Conservation (phyloP, 2,888 invertebrate species). For the Lypha dubia region DNA sequence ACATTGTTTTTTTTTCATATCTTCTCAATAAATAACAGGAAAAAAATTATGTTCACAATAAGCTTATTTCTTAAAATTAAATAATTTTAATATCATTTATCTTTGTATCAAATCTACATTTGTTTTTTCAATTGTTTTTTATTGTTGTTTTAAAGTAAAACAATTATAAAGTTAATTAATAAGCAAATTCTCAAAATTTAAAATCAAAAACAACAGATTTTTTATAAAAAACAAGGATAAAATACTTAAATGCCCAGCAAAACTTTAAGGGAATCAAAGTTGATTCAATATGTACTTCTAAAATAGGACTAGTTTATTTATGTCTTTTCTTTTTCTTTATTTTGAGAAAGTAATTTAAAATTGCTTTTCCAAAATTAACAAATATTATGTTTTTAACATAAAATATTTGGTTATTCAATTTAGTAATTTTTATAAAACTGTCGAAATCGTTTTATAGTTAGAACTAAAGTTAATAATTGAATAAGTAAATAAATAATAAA, state of each 20-base stretch:
- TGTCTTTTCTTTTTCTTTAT: background rate
- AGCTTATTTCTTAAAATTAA: conserved; percentile 46
- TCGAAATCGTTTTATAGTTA: background rate
- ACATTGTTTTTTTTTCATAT: conserved; percentile 43
- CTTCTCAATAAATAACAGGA: conserved; percentile 51
- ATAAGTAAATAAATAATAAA: conserved; percentile 18
- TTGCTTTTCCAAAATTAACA: background rate
- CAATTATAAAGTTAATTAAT: conserved; percentile 17
- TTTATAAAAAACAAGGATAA: conserved; percentile 11
- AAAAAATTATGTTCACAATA: conserved; percentile 45
- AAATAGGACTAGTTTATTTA: background rate
- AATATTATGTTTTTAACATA: background rate
- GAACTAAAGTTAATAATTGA: background rate
- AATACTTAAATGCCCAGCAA: conserved; percentile 20
- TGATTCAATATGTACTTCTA: background rate
- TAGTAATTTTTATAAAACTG: background rate
- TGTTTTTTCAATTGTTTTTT: conserved; percentile 1
- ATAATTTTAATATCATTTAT: conserved; percentile 31
- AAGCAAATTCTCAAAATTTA: conserved; percentile 42
- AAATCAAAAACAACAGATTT: conserved; percentile 40
- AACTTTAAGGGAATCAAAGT: conserved; percentile 1
- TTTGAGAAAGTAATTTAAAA: background rate
- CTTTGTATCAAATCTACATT: conserved; percentile 40
- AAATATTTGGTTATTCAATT: background rate
- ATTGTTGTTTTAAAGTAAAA: conserved; percentile 29